A percentile compares a stretch with the other conserved stretches of the same genome.
These are phyloP conservation scores for Cerastoderma edule DNA, from an alignment of 2,888 invertebrate species.

Conservation along the genomic window DNA sequence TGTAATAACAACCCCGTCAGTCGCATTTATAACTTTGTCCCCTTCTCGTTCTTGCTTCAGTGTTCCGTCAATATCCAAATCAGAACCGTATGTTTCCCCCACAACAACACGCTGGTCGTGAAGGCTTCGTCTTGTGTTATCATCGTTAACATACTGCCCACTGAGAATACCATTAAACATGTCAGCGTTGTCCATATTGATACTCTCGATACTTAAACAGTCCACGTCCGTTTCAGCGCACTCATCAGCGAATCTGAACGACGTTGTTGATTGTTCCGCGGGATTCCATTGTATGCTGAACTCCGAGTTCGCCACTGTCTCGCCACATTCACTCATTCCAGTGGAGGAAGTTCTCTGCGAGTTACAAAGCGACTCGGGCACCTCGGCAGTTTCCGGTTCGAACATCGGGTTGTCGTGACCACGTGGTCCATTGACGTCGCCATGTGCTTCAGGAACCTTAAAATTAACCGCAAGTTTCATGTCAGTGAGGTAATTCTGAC, in stretches of 20 bases:
- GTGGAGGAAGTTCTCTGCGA: constrained; percentile 47
- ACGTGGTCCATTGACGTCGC: constrained; percentile 2
- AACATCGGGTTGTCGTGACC: constrained; percentile 44
- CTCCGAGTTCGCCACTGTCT: constrained; percentile 57
- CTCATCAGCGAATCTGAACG: constrained; percentile 8
- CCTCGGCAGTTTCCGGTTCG: constrained; percentile 37
- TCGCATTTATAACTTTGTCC: not conserved
- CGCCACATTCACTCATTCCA: constrained; percentile 52
- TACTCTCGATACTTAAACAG: constrained; percentile 45
- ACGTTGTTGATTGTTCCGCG: not conserved
- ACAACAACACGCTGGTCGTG: constrained; percentile 3
- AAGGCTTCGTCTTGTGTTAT: not conserved
- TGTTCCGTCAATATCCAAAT: constrained; percentile 1
- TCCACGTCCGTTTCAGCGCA: constrained; percentile 26
- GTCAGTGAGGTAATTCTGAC: constrained; percentile 52
- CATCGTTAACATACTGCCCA: constrained; percentile 20
- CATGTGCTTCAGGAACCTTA: constrained; percentile 24
- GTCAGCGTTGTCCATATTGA: constrained; percentile 35
- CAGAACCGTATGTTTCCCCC: not conserved
- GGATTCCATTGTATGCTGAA: constrained; percentile 60
- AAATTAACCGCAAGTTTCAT: constrained; percentile 63
- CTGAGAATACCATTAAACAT: constrained; percentile 36
- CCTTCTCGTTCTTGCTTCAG: not conserved
- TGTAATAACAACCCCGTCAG: not conserved
- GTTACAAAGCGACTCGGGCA: constrained; percentile 34